Evolutionary conservation across 2,797 vertebrate genomes (phyloP), one percentile per base, ranked within the genome.

Genomic region (Nannoperca australis): DNA sequence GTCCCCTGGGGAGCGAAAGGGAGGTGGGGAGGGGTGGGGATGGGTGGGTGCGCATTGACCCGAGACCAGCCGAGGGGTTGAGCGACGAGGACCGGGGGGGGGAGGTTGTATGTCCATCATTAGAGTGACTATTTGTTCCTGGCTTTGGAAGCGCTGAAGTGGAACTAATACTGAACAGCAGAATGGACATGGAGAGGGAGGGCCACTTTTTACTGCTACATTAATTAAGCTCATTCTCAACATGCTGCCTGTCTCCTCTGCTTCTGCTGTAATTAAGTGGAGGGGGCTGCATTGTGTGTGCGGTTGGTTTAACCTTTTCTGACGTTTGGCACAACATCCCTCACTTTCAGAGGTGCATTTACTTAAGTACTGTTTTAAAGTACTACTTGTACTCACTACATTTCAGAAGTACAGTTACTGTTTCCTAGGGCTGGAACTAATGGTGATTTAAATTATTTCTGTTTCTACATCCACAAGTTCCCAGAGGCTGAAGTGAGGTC

Each of bases 201-300:
- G 93, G 92, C 84, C 93, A 68, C 94, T 90, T 91, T 96, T 96
- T 96, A 95, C 92, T 95, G 95, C 93, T 95, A 96, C 95, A 96
- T 97, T 96, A 96, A 97, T 97, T 96, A 96, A 96, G 92, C 94
- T 93, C 91, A 91, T 91, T 88, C 91, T 85, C 92, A 85, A 94
- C 92, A 90, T 84, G 85, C 86, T 82, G 71, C 87, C 90, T 45
- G 76, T 86, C 79, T 85, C 80, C 82, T 87, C 88, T 66, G 85
- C 69, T 81, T 74, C 81, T 63, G 77, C 77, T 62, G 70, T 81
- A 87, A 82, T 89, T 89, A 91, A 69, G 83, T 63, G 71, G 79
- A 64, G 79, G 78, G 78, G 76, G 64, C 55, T 22, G 70, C 72
- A 20, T 68, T 76, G 84, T 69, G 65, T 74, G 76, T 75, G 17